Evolutionary conservation across 2,113 vertebrate species (phyloP).

Genomic region (Vombatus ursinus): DNA sequence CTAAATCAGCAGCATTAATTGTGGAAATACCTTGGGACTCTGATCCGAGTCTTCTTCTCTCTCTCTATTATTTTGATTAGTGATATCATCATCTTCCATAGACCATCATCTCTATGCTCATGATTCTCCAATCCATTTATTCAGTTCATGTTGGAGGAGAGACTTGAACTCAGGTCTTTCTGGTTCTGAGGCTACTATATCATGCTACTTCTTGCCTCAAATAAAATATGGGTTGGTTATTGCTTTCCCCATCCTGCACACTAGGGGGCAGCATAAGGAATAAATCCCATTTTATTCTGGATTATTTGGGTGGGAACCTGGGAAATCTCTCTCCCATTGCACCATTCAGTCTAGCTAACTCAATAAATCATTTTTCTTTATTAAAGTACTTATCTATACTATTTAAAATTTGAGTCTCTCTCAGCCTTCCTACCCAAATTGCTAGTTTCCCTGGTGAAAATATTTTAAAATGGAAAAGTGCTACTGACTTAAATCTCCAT

Average conservation of each 20-base stretch:
- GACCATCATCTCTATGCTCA: background rate
- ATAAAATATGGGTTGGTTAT: constrained; percentile 9
- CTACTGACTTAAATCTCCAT: background rate
- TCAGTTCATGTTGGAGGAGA: background rate
- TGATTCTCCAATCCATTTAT: background rate
- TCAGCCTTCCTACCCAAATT: background rate
- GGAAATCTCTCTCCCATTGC: background rate
- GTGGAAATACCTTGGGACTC: background rate
- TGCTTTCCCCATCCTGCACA: constrained; percentile 55
- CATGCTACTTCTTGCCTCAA: background rate
- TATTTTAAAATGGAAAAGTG: background rate
- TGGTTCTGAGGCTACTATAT: background rate
- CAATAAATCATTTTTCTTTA: background rate
- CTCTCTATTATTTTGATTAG: background rate
- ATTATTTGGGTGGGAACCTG: background rate
- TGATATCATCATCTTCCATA: background rate
- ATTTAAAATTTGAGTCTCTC: constrained; percentile 33
- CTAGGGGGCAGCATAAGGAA: constrained; percentile 69
- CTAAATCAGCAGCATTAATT: background rate
- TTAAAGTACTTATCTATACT: background rate
- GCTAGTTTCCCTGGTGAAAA: background rate
- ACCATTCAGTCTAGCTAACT: constrained; percentile 17
- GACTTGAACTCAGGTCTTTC: background rate
- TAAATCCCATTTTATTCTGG: background rate
- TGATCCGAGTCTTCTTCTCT: background rate